Percentiles rank a stretch among this genome's conserved stretches.
phyloP scores from a whole-genome alignment of 1,140 invertebrate genomes.

The Drosophila burlai region DNA sequence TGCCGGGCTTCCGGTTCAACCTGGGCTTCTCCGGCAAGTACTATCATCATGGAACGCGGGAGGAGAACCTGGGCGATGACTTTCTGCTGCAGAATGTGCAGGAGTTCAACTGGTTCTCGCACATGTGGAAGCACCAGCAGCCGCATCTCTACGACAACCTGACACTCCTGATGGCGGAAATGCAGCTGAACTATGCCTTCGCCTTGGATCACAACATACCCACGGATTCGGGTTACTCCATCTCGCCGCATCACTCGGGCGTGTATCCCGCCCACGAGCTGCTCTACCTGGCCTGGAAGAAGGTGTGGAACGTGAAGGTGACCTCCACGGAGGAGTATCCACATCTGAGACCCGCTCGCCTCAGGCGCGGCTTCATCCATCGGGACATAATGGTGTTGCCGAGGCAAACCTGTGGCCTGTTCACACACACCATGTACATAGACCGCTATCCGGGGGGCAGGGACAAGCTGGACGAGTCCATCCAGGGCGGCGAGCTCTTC shows the following conservation, averaged over 20 bases:
- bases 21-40: constrained; percentile 99
- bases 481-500: constrained; percentile 98
- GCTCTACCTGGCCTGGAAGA: constrained; percentile 98
- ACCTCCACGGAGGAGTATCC: constrained; percentile 99
- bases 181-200: constrained; percentile 97
- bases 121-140: constrained; percentile 99
- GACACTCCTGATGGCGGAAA: constrained; percentile 94
- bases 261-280: constrained; percentile 99
- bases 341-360: constrained; percentile 94
- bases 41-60: constrained; percentile 94
- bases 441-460: constrained; percentile 95
- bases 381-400: constrained; percentile 98
- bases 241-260: constrained; percentile 99
- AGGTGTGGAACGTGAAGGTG: constrained; percentile 97
- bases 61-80: constrained; percentile 98
- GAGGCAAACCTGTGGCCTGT: constrained; percentile 98
- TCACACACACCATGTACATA: constrained; percentile 98
- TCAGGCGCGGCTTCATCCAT: constrained; percentile 97
- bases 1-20: constrained; percentile 96
- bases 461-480: constrained; percentile 95
- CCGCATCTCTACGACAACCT: constrained; percentile 97
- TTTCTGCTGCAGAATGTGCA: constrained; percentile 94
- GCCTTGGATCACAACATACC: constrained; percentile 95
- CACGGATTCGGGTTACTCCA: constrained; percentile 96
- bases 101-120: constrained; percentile 94